Conservation (phyloP, 2,113 vertebrate species). For the Nothobranchius kuhntae region DNA sequence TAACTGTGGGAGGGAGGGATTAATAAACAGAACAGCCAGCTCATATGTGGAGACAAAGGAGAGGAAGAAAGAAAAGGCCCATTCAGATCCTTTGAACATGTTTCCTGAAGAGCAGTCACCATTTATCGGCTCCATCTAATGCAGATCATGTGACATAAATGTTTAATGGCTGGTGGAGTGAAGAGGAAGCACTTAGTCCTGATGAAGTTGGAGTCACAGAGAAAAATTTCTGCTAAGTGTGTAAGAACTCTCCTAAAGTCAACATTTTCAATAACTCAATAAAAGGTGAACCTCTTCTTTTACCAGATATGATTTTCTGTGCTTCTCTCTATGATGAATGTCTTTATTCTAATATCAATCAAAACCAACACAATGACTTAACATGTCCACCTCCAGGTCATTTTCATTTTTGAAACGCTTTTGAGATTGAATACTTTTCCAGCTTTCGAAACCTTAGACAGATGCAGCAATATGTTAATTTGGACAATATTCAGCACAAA, state of each 20-base stretch:
- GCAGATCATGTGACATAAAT: constrained; percentile 8
- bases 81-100: background rate
- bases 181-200: background rate
- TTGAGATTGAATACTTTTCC: background rate
- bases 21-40: background rate
- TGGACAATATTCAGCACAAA: no score
- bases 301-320: background rate
- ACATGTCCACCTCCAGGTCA: no score
- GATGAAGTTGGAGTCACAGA: background rate
- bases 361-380: background rate
- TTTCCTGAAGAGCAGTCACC: background rate
- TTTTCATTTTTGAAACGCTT: no score
- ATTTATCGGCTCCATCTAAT: background rate
- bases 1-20: constrained; percentile 3
- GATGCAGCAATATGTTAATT: no score
- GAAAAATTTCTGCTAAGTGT: background rate
- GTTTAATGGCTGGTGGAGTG: background rate
- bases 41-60: constrained; percentile 5
- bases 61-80: no score
- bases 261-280: background rate
- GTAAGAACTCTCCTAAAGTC: no score
- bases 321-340: background rate
- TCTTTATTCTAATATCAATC: background rate
- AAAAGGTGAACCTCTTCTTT: background rate
- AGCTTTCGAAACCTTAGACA: background rate